Evolutionary conservation across 2,888 invertebrate species (phyloP).

Genomic region (Latrodectus hesperus): DNA sequence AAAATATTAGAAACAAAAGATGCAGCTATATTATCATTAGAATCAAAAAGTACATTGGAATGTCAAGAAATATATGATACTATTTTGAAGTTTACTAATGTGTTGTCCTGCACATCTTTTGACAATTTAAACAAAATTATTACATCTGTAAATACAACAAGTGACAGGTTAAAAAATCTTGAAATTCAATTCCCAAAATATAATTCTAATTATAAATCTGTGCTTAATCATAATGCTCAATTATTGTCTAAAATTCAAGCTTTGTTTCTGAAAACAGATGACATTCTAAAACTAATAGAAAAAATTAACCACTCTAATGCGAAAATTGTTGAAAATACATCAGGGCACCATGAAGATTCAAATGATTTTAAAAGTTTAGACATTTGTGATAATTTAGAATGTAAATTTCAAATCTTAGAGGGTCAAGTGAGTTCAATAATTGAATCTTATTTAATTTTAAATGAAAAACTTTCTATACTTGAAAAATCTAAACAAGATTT

Average conservation of each 20-base stretch:
- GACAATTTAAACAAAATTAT: slow-evolving; percentile 6
- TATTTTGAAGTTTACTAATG: slow-evolving; percentile 6
- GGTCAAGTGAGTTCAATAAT: too few species aligned
- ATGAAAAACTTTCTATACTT: not conserved
- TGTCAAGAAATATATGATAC: slow-evolving; percentile 8
- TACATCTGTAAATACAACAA: slow-evolving; percentile 9
- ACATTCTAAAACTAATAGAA: not conserved
- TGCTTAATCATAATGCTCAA: not conserved
- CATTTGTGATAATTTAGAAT: too few species aligned
- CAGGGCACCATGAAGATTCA: too few species aligned
- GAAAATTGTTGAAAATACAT: too few species aligned
- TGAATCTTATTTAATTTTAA: too few species aligned
- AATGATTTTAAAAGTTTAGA: too few species aligned
- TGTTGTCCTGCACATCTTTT: not conserved
- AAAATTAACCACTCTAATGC: too few species aligned
- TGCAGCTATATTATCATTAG: not conserved
- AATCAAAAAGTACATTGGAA: not conserved
- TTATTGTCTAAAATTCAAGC: not conserved
- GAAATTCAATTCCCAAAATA: slow-evolving; percentile 19
- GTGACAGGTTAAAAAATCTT: slow-evolving; percentile 21
- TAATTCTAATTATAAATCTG: slow-evolving; percentile 16
- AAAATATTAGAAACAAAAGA: not conserved
- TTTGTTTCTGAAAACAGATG: not conserved
- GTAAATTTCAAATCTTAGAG: too few species aligned
- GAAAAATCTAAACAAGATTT: not conserved